These are phyloP conservation scores for Brachionus rotundiformis DNA, from an alignment of 1,140 invertebrate species.

Conservation along the genomic window DNA sequence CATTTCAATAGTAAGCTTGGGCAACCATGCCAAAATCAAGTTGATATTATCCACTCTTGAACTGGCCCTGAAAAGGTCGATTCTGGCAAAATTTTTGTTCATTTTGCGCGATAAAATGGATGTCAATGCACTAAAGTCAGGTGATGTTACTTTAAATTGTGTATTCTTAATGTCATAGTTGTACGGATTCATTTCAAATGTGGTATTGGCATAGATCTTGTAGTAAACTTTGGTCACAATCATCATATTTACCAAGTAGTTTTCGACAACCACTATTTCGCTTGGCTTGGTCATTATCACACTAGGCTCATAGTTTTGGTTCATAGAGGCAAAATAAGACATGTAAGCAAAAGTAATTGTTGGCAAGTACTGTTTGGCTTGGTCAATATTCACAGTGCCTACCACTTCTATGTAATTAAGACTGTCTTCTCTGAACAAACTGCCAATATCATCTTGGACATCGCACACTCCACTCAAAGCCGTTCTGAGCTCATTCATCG, in stretches of 20 bases:
- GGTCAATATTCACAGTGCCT: constrained; percentile 2
- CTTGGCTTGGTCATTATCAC: not conserved
- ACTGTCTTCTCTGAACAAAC: constrained; percentile 7
- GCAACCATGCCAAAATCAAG: constrained; percentile 33
- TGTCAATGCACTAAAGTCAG: not conserved
- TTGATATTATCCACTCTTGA: not conserved
- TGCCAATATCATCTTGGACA: not conserved
- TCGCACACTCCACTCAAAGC: not conserved
- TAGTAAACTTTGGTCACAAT: constrained; percentile 24
- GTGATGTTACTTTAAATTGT: not conserved
- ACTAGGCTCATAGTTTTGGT: not conserved
- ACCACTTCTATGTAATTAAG: constrained; percentile 25
- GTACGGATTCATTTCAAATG: not conserved
- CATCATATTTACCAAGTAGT: not conserved
- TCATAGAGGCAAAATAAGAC: constrained; percentile 1
- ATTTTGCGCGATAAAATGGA: not conserved
- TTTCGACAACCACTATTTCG: not conserved
- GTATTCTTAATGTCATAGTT: constrained; percentile 39
- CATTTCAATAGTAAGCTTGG: constrained; percentile 10
- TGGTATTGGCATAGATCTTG: not conserved
- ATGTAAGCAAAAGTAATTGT: constrained; percentile 10
- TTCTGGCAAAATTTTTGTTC: constrained; percentile 14
- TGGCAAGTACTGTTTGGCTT: constrained; percentile 33
- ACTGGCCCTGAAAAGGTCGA: not conserved
- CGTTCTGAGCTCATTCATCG: not conserved